These are phyloP conservation scores for Cladopsammia gracilis DNA, from an alignment of 64 coral and sea anemone genomes.

Conservation along the genomic window DNA sequence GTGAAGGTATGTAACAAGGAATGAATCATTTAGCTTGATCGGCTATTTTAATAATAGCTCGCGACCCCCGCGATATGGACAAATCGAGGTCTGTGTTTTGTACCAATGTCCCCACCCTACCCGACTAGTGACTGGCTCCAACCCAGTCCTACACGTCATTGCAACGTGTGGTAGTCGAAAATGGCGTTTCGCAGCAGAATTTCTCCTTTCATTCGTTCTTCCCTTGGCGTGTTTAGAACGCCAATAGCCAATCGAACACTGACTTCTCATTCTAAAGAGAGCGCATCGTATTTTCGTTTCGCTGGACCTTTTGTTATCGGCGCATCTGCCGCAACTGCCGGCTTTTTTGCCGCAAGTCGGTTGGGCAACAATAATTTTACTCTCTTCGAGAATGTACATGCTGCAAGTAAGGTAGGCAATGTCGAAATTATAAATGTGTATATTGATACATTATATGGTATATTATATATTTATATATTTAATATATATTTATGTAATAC, in stretches of 20 bases:
- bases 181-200: slow-evolving; percentile 66
- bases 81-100: too few species aligned
- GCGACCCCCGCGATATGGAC: too few species aligned
- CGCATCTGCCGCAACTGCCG: slow-evolving; percentile 53
- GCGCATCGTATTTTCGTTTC: slow-evolving; percentile 54
- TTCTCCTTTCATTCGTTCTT: slow-evolving; percentile 40
- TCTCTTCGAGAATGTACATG: slow-evolving; percentile 71
- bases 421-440: not conserved
- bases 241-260: slow-evolving; percentile 14
- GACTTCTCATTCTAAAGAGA: slow-evolving; percentile 15
- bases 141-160: not conserved
- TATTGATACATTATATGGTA: not conserved
- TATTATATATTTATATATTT: too few species aligned
- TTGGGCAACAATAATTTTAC: slow-evolving; percentile 64
- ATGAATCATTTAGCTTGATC: too few species aligned
- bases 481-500: too few species aligned
- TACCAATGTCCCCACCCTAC: too few species aligned
- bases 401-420: slow-evolving; percentile 74
- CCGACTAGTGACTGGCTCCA: not conserved
- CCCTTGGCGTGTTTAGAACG: slow-evolving; percentile 10
- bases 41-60: too few species aligned
- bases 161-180: not conserved
- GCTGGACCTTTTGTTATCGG: slow-evolving; percentile 76
- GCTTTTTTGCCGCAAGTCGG: slow-evolving; percentile 53
- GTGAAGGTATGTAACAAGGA: too few species aligned